Evolutionary conservation across 53 echinoderm and acorn worm species (phyloP).

Genomic region (Holothuria leucospilota): DNA sequence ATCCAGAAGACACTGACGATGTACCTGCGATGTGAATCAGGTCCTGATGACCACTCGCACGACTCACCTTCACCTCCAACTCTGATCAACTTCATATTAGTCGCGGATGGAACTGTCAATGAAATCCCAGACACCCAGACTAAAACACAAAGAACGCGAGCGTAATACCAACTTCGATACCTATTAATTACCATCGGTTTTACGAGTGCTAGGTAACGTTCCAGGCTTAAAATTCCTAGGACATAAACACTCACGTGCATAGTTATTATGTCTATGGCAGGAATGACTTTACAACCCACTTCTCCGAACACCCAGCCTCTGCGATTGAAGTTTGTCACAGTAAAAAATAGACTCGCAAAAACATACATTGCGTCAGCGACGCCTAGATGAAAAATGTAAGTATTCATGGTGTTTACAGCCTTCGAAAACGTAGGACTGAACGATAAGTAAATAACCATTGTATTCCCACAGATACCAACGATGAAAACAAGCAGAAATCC

Average conservation of each 20-base stretch:
- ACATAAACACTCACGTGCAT: conserved; percentile 74
- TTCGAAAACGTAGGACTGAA: conserved; percentile 18
- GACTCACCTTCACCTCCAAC: neutral
- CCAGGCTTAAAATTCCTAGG: conserved; percentile 63
- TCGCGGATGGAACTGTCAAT: conserved; percentile 44
- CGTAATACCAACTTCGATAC: conserved; percentile 65
- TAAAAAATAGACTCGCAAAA: conserved; percentile 70
- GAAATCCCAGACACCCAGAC: conserved; percentile 62
- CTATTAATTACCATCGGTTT: conserved; percentile 65
- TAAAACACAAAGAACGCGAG: conserved; percentile 51
- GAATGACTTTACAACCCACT: conserved; percentile 65
- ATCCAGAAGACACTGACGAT: conserved; percentile 55
- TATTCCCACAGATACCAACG: conserved; percentile 67
- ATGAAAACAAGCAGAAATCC: conserved; percentile 66
- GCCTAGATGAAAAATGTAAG: conserved; percentile 73
- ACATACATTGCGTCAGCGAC: conserved; percentile 67
- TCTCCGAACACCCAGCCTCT: conserved; percentile 72
- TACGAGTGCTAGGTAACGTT: conserved; percentile 70
- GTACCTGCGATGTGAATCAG: conserved; percentile 49
- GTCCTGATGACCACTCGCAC: conserved; percentile 63
- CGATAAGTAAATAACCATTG: conserved; percentile 63
- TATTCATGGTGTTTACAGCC: conserved; percentile 68
- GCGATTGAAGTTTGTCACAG: conserved; percentile 66
- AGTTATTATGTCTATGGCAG: conserved; percentile 68
- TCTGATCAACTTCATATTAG: conserved; percentile 35